Evolutionary conservation across 2,797 vertebrate species (phyloP).

Genomic region (Paedocypris micromegethes): DNA sequence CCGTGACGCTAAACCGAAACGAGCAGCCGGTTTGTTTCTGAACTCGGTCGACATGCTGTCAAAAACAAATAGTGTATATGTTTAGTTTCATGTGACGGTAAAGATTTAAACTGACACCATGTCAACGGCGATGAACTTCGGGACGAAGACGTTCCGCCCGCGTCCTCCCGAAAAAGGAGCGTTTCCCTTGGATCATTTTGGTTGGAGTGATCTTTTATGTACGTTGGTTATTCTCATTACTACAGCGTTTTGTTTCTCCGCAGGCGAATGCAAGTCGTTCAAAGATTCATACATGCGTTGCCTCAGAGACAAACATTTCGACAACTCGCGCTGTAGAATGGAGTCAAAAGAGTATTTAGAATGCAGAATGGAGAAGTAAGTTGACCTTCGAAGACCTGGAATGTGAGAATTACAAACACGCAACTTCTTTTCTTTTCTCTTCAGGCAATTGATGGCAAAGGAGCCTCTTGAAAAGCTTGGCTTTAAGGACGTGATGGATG

Average conservation of each 20-base stretch:
- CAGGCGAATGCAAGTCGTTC: constrained; percentile 82
- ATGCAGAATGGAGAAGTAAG: constrained; percentile 81
- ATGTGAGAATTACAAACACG: not conserved
- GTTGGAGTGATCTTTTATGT: constrained; percentile 51
- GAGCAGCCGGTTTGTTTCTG: too few relatives aligned
- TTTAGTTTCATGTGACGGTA: not conserved
- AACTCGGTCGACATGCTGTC: not conserved
- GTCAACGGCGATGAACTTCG: constrained; percentile 80
- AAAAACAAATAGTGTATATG: not conserved
- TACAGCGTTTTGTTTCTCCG: not conserved
- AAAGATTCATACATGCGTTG: constrained; percentile 83
- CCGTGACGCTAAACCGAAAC: too few relatives aligned
- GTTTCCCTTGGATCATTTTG: constrained; percentile 78
- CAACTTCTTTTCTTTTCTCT: constrained; percentile 1
- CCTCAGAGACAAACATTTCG: constrained; percentile 69
- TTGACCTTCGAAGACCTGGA: not conserved
- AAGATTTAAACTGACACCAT: constrained; percentile 46
- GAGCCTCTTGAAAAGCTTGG: constrained; percentile 86
- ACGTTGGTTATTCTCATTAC: not conserved
- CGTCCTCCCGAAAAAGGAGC: constrained; percentile 76
- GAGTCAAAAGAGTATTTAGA: constrained; percentile 81
- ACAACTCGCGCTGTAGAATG: constrained; percentile 72
- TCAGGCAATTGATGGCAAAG: constrained; percentile 82
- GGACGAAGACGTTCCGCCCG: constrained; percentile 71
- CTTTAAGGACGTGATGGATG: constrained; percentile 75